Evolutionary conservation across 2,113 vertebrate species (phyloP).

Genomic region (Myocastor coypus): DNA sequence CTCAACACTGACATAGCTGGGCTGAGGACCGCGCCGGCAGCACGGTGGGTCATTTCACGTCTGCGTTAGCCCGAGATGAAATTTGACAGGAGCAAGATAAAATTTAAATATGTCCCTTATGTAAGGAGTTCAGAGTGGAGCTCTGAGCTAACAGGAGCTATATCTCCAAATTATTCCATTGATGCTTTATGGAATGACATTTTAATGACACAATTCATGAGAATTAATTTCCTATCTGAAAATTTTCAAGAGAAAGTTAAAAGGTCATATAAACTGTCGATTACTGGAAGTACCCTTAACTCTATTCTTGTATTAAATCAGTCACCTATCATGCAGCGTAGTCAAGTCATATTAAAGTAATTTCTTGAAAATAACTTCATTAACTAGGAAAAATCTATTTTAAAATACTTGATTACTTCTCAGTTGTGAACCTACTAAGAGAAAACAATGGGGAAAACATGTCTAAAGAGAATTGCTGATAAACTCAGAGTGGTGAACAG

Average conservation of each 20-base stretch:
- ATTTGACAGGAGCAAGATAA: background rate
- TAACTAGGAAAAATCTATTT: slow-evolving; percentile 16
- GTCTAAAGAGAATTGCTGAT: background rate
- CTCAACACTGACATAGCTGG: slow-evolving; percentile 28
- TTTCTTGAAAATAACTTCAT: slow-evolving; percentile 36
- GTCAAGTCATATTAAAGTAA: slow-evolving; percentile 30
- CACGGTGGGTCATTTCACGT: background rate
- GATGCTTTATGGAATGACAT: slow-evolving; percentile 71
- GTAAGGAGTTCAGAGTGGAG: slow-evolving; percentile 16
- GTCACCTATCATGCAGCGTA: background rate
- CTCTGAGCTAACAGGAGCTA: slow-evolving; percentile 57
- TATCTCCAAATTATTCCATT: slow-evolving; percentile 75
- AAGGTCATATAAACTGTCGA: slow-evolving; percentile 63
- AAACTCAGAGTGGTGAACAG: slow-evolving; percentile 21
- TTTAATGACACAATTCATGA: slow-evolving; percentile 71
- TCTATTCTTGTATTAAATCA: slow-evolving; percentile 23
- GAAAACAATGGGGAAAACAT: background rate
- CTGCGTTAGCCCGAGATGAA: background rate
- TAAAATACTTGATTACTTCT: slow-evolving; percentile 22
- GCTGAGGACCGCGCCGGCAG: background rate
- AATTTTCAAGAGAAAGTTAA: slow-evolving; percentile 61
- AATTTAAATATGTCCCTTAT: slow-evolving; percentile 56
- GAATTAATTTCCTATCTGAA: slow-evolving; percentile 70
- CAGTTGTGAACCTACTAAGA: slow-evolving; percentile 10
- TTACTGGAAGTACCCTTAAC: slow-evolving; percentile 40